These are phyloP conservation scores for Lepus timidus DNA, from an alignment of 2,113 vertebrate genomes.

Conservation along the genomic window DNA sequence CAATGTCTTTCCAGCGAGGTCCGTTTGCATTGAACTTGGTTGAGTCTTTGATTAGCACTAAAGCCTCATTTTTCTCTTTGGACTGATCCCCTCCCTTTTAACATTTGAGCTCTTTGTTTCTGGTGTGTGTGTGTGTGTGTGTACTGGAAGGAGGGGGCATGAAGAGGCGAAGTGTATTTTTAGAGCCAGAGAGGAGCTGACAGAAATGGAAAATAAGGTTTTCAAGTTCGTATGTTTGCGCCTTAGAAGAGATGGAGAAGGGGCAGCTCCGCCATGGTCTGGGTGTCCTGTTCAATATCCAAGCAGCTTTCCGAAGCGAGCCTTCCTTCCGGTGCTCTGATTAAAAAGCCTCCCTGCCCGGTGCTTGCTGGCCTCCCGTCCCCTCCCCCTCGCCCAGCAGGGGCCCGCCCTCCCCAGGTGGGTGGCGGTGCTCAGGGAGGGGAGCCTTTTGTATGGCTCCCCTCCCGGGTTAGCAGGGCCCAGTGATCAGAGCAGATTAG, in stretches of 20 bases:
- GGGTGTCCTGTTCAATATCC: constrained; percentile 73
- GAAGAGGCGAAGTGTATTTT: constrained; percentile 62
- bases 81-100: neutral
- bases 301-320: constrained; percentile 58
- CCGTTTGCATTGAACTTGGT: neutral
- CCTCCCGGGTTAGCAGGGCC: constrained; percentile 45
- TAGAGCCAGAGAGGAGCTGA: constrained; percentile 63
- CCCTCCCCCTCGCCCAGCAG: neutral
- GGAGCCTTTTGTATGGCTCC: constrained; percentile 22
- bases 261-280: constrained; percentile 21
- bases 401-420: neutral
- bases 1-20: neutral
- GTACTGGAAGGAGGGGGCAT: neutral
- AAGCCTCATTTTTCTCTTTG: constrained; percentile 59
- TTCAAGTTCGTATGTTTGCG: constrained; percentile 72
- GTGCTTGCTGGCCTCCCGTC: neutral
- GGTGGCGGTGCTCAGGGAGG: neutral
- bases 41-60: constrained; percentile 38
- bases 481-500: constrained; percentile 73
- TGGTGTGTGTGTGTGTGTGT: constrained; percentile 55
- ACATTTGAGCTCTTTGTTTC: constrained; percentile 69
- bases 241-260: constrained; percentile 61
- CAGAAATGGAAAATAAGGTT: constrained; percentile 80
- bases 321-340: constrained; percentile 74
- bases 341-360: constrained; percentile 58